These are phyloP conservation scores for Agrypnia vestita DNA, from an alignment of 1,140 invertebrate genomes.

Conservation along the genomic window DNA sequence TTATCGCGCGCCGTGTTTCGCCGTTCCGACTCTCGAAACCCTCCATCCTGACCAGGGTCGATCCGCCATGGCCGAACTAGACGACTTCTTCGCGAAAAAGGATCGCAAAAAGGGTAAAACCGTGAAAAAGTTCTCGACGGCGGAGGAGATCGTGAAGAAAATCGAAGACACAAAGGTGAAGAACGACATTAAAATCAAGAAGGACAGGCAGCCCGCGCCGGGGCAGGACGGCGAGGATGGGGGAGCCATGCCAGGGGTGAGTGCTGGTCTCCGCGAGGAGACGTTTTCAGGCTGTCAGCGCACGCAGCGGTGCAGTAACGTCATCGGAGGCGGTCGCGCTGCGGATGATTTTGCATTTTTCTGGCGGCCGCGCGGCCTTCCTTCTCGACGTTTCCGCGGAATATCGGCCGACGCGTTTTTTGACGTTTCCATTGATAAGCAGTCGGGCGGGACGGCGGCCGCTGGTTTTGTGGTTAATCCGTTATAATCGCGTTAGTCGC, in stretches of 20 bases:
- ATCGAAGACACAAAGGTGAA: constrained; percentile 83
- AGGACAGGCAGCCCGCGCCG: constrained; percentile 70
- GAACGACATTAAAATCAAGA: constrained; percentile 77
- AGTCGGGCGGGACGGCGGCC: neutral
- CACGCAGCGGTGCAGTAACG: constrained; percentile 34
- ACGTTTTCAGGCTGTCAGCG: constrained; percentile 20
- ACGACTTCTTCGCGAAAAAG: constrained; percentile 95
- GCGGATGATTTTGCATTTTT: constrained; percentile 39
- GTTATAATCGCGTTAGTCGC: too few relatives aligned
- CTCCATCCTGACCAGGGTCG: neutral
- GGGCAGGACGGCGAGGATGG: constrained; percentile 73
- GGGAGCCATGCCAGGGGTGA: constrained; percentile 63
- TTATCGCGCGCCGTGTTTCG: constrained; percentile 20
- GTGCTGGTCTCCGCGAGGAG: constrained; percentile 17
- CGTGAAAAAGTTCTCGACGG: constrained; percentile 86
- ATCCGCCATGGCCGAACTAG: constrained; percentile 87
- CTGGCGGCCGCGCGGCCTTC: neutral
- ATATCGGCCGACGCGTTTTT: neutral
- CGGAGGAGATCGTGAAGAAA: constrained; percentile 89
- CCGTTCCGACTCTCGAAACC: neutral
- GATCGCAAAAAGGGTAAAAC: constrained; percentile 89
- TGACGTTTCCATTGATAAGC: constrained; percentile 18
- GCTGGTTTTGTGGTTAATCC: neutral
- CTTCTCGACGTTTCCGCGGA: neutral
- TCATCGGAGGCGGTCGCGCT: constrained; percentile 9